phyloP scores from a whole-genome alignment of 2,888 invertebrate species.

The Philhelius pedissequus region DNA sequence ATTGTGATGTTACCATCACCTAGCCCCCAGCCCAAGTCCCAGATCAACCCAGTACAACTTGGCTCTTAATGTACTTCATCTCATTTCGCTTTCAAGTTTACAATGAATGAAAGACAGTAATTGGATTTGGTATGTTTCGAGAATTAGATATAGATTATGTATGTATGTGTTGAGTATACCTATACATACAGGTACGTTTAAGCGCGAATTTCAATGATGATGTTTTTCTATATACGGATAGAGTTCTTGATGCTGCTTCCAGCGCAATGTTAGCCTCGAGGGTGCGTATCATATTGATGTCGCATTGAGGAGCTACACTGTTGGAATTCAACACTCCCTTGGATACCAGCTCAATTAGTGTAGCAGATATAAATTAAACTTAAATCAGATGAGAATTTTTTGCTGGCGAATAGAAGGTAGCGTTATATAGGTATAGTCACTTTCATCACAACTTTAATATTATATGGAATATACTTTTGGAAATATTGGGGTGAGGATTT shows the following conservation, averaged over 20 bases:
- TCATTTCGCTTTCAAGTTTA: conserved; percentile 54
- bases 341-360: conserved; percentile 56
- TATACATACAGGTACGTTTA: neutral
- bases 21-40: neutral
- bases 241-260: neutral
- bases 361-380: conserved; percentile 60
- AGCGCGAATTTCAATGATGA: neutral
- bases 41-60: neutral
- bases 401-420: neutral
- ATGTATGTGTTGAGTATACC: no score
- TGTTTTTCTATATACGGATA: neutral
- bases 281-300: conserved; percentile 62
- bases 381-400: conserved; percentile 22
- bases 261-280: conserved; percentile 48
- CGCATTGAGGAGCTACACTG: conserved; percentile 54
- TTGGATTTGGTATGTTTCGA: conserved; percentile 32
- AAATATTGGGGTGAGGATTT: neutral
- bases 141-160: conserved; percentile 1
- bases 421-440: neutral
- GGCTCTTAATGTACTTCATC: neutral
- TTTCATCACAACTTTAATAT: neutral
- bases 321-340: conserved; percentile 56
- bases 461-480: conserved; percentile 1
- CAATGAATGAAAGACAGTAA: conserved; percentile 45
- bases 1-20: neutral